A percentile compares a stretch with the other conserved stretches of the same genome.
These are phyloP conservation scores for Sebastes minor DNA, from an alignment of 2,797 vertebrate genomes.

Conservation along the genomic window DNA sequence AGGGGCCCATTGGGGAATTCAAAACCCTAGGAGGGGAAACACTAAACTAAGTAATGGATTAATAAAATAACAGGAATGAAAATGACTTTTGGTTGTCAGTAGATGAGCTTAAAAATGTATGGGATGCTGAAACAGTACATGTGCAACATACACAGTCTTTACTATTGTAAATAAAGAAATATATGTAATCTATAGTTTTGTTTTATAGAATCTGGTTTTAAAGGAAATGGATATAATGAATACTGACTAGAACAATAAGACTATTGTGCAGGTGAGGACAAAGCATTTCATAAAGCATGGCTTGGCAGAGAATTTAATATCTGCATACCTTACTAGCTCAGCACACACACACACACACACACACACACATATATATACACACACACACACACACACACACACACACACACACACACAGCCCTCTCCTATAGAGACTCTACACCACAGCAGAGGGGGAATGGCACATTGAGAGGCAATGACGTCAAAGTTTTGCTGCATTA, in stretches of 20 bases:
- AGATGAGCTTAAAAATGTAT: neutral
- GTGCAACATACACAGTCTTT: neutral
- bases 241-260: neutral
- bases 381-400: neutral
- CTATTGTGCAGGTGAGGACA: neutral
- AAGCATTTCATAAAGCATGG: neutral
- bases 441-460: conserved; percentile 45
- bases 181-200: neutral
- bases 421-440: conserved; percentile 18
- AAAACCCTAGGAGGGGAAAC: neutral
- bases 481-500: conserved; percentile 79
- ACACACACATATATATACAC: neutral
- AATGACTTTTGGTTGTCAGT: neutral
- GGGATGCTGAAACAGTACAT: neutral
- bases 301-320: neutral
- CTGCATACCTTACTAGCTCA: neutral
- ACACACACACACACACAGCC: neutral
- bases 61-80: neutral
- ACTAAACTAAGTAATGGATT: neutral
- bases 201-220: neutral
- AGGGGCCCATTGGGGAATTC: neutral
- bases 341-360: neutral
- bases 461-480: conserved; percentile 73
- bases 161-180: neutral
- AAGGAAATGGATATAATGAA: neutral